Evolutionary conservation across 2,113 vertebrate genomes (phyloP).

Genomic region (Strix aluco): DNA sequence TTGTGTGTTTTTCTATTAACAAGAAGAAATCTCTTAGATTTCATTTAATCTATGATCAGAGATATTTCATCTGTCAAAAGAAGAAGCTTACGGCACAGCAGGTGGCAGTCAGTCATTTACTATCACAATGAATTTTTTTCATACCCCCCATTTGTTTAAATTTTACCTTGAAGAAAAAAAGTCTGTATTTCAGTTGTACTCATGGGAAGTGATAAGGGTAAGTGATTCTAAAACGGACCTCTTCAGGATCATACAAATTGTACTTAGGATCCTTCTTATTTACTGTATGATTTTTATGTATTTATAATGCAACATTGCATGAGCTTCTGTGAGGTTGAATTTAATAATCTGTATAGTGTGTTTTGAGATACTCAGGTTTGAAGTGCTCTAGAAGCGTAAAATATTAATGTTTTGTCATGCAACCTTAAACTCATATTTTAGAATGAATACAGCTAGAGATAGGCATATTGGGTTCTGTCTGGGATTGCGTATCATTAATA

Average conservation of each 20-base stretch:
- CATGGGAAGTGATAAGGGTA: not conserved
- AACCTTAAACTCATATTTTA: not conserved
- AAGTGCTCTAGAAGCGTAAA: not conserved
- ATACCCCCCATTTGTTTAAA: not conserved
- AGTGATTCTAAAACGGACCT: not conserved
- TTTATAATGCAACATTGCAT: not conserved
- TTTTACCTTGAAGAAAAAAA: not conserved
- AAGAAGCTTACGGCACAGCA: not conserved
- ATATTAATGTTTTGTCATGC: not conserved
- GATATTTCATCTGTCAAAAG: not conserved
- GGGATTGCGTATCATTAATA: not conserved
- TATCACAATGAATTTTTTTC: not conserved
- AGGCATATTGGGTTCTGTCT: not conserved
- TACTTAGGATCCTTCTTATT: not conserved
- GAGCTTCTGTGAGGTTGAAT: not conserved
- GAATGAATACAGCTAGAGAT: not conserved
- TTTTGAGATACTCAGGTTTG: not conserved
- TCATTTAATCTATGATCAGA: not conserved
- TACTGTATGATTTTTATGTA: not conserved
- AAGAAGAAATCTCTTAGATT: not conserved
- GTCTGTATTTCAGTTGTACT: not conserved
- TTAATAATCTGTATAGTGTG: not conserved
- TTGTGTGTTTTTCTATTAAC: not conserved
- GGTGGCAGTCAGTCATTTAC: constrained; percentile 36
- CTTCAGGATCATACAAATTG: not conserved